phyloP scores from a whole-genome alignment of 1,140 invertebrate genomes.

The Monochamus saltuarius region DNA sequence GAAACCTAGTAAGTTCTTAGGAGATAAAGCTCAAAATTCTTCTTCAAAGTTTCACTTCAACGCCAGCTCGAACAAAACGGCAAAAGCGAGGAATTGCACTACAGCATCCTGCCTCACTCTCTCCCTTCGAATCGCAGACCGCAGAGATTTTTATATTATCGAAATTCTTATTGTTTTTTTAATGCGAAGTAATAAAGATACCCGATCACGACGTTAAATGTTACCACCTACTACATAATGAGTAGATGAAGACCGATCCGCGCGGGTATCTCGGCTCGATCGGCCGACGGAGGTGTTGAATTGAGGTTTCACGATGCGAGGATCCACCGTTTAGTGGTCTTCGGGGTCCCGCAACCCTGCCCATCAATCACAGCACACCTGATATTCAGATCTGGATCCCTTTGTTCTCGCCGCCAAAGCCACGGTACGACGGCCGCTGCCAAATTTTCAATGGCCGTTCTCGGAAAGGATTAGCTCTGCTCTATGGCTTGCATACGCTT shows the following conservation, averaged over 20 bases:
- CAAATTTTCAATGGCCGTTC: too few species aligned
- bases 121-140: too few species aligned
- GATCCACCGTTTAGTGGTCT: slow-evolving; percentile 39
- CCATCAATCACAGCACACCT: slow-evolving; percentile 45
- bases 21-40: too few species aligned
- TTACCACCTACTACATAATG: slow-evolving; percentile 41
- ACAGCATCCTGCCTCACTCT: too few species aligned
- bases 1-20: too few species aligned
- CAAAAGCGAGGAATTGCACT: too few species aligned
- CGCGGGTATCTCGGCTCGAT: slow-evolving; percentile 34
- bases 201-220: slow-evolving; percentile 10
- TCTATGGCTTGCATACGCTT: too few species aligned
- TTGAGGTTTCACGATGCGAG: slow-evolving; percentile 41
- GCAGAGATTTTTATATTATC: too few species aligned
- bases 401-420: slow-evolving; percentile 28
- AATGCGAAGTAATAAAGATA: slow-evolving; percentile 12
- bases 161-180: neutral
- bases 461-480: too few species aligned
- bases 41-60: too few species aligned
- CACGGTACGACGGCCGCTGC: too few species aligned
- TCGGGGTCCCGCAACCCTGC: slow-evolving; percentile 30
- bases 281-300: slow-evolving; percentile 43
- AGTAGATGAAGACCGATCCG: slow-evolving; percentile 11
- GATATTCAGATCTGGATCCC: slow-evolving; percentile 44
- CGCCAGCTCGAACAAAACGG: too few species aligned